Percentiles rank a stretch among this genome's conserved stretches.
These are phyloP conservation scores for Echinometra lucunter DNA, from an alignment of 53 echinoderm and acorn worm species.

Conservation along the genomic window DNA sequence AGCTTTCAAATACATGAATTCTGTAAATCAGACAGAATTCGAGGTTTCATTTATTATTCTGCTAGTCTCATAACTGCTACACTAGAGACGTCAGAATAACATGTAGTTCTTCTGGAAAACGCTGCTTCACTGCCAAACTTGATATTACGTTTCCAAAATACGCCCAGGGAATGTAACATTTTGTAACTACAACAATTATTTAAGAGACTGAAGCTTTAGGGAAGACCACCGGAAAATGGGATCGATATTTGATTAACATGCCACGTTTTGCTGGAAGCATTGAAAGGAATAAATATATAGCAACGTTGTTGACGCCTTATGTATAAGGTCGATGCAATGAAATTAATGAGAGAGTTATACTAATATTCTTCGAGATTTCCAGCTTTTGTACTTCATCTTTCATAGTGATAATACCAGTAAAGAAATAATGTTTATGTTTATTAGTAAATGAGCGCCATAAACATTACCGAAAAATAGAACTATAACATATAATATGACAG, in stretches of 20 bases:
- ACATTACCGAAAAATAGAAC: too few relatives aligned
- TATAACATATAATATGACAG: too few relatives aligned
- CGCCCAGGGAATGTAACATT: background rate
- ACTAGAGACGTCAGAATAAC: too few relatives aligned
- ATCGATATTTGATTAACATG: slow-evolving; percentile 57
- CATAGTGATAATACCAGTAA: too few relatives aligned
- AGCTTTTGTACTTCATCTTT: background rate
- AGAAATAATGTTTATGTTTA: too few relatives aligned
- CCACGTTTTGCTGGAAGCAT: background rate
- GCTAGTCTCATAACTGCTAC: too few relatives aligned
- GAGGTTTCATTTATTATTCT: too few relatives aligned
- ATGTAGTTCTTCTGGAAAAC: background rate
- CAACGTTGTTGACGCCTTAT: background rate
- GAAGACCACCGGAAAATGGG: slow-evolving; percentile 28
- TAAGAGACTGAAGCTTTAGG: slow-evolving; percentile 13
- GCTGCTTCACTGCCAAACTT: background rate
- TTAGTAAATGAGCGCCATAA: too few relatives aligned
- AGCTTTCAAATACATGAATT: too few relatives aligned
- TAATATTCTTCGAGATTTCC: background rate
- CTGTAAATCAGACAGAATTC: too few relatives aligned
- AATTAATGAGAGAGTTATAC: too few relatives aligned
- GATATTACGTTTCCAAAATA: background rate
- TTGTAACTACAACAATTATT: slow-evolving; percentile 14
- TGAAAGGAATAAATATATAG: background rate
- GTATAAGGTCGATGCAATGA: background rate